These are phyloP conservation scores for Heterotilapia buettikoferi DNA, from an alignment of 2,113 vertebrate genomes.

Conservation along the genomic window DNA sequence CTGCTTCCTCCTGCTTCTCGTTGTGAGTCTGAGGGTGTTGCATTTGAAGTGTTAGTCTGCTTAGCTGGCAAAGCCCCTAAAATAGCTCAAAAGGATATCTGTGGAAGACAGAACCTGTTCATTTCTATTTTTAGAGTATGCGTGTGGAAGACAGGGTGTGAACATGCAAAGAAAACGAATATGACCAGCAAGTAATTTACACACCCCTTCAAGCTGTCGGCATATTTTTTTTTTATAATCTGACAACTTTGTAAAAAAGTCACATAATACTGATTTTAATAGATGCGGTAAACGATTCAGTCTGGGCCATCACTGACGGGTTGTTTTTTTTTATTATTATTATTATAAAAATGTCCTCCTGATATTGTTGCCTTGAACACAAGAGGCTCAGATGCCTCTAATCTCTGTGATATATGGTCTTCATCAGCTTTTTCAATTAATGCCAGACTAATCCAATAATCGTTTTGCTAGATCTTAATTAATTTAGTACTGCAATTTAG, in stretches of 20 bases:
- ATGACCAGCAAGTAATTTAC: neutral
- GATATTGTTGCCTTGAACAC: slow-evolving; percentile 18
- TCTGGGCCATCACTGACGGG: neutral
- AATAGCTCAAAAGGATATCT: slow-evolving; percentile 25
- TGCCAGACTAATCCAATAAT: slow-evolving; percentile 59
- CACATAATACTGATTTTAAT: neutral
- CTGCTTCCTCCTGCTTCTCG: neutral
- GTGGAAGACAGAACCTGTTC: neutral
- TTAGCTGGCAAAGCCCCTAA: slow-evolving; percentile 11
- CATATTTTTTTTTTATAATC: neutral
- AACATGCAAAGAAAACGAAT: neutral
- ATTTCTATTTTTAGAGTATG: slow-evolving; percentile 18
- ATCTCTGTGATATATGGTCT: slow-evolving; percentile 48
- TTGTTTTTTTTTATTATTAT: neutral
- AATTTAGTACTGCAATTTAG: slow-evolving; percentile 57
- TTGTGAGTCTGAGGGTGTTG: slow-evolving; percentile 20
- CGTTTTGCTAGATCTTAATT: slow-evolving; percentile 65
- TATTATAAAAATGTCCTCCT: neutral
- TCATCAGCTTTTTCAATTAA: slow-evolving; percentile 61
- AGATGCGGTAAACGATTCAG: neutral
- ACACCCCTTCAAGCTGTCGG: neutral
- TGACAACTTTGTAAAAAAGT: neutral
- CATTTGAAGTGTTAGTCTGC: slow-evolving; percentile 35
- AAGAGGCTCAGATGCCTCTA: slow-evolving; percentile 7
- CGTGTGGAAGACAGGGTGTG: neutral